Evolutionary conservation across 2,797 vertebrate genomes (phyloP).

Genomic region (Sebastolobus alascanus): DNA sequence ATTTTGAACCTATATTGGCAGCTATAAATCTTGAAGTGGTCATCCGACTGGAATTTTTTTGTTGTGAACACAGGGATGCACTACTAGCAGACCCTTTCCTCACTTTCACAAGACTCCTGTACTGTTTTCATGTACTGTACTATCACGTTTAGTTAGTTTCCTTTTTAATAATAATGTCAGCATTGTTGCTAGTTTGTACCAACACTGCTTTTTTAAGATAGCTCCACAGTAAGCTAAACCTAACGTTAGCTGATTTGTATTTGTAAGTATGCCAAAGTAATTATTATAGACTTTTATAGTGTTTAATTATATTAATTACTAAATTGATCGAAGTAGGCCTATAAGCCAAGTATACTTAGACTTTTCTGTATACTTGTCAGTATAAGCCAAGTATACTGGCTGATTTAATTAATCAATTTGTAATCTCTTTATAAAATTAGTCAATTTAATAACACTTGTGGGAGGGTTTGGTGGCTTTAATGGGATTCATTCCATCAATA

Average conservation of each 20-base stretch:
- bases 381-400: no score
- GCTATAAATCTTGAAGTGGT: no score
- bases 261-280: neutral
- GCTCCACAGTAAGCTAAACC: no score
- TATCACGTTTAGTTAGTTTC: neutral
- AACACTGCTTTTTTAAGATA: neutral
- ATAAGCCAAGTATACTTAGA: no score
- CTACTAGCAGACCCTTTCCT: no score
- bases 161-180: neutral
- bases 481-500: neutral
- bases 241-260: neutral
- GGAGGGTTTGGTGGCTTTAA: neutral
- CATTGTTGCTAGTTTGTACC: neutral
- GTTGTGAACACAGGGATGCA: neutral
- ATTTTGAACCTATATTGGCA: neutral
- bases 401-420: neutral
- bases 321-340: neutral
- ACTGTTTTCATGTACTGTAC: neutral
- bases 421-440: neutral
- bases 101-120: neutral
- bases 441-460: no score
- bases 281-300: neutral
- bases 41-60: no score
- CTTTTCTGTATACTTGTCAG: no score
- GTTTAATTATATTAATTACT: neutral